Evolutionary conservation across 2,797 vertebrate species (phyloP).

Genomic region (Pteropus rufus): DNA sequence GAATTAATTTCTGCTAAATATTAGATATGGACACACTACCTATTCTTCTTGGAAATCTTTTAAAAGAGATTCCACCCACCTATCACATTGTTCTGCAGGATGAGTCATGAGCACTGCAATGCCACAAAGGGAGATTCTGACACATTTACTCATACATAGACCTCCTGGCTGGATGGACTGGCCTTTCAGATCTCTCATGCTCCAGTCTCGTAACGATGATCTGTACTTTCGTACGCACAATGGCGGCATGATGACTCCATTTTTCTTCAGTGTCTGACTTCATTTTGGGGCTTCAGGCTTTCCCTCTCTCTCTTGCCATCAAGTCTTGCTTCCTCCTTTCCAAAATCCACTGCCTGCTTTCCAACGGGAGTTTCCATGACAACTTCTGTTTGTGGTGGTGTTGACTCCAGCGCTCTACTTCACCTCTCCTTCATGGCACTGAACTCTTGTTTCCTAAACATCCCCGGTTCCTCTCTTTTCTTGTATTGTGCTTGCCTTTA

Average conservation of each 20-base stretch:
- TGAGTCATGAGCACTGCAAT: conserved; percentile 76
- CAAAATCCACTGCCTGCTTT: conserved; percentile 48
- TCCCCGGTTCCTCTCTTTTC: conserved; percentile 2
- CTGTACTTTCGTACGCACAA: neutral
- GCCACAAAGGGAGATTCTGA: conserved; percentile 61
- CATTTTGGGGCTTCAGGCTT: neutral
- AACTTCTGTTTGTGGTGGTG: conserved; percentile 50
- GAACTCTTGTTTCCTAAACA: neutral
- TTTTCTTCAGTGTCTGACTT: neutral
- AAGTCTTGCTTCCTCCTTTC: conserved; percentile 50
- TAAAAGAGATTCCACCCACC: conserved; percentile 78
- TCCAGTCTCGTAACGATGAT: neutral
- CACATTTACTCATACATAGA: conserved; percentile 9
- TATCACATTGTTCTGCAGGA: conserved; percentile 78
- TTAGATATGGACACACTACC: conserved; percentile 62
- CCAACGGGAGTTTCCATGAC: conserved; percentile 55
- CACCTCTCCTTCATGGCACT: neutral
- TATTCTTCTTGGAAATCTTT: conserved; percentile 80
- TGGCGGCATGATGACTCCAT: neutral
- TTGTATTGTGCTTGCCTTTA: neutral
- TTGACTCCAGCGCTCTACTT: neutral
- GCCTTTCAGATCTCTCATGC: conserved; percentile 31
- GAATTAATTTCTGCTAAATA: conserved; percentile 73
- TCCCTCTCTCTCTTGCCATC: conserved; percentile 18
- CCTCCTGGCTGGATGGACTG: conserved; percentile 58